Conservation (phyloP, 2,113 vertebrate genomes). For the Varanus komodoensis region DNA sequence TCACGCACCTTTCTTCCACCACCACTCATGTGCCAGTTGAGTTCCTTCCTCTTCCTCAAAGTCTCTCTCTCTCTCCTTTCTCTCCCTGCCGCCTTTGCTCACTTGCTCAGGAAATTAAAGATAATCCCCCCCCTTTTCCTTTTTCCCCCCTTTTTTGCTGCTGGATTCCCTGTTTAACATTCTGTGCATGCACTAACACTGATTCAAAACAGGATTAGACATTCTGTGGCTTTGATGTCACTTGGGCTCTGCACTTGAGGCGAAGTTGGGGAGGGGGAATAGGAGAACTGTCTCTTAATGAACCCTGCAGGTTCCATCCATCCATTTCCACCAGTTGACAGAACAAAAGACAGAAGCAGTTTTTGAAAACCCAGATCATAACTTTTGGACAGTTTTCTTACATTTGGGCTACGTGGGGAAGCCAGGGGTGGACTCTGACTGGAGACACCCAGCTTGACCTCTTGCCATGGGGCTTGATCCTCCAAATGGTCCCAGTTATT, state of each 20-base stretch:
- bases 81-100: constrained; percentile 15
- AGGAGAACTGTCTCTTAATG: constrained; percentile 35
- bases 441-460: neutral
- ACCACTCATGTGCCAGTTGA: neutral
- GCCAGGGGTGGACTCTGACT: neutral
- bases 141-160: constrained; percentile 40
- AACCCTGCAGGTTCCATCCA: constrained; percentile 27
- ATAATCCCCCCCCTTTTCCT: constrained; percentile 56
- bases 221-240: constrained; percentile 74
- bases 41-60: constrained; percentile 46
- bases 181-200: constrained; percentile 58
- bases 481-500: neutral
- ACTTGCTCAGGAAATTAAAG: constrained; percentile 71
- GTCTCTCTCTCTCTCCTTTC: constrained; percentile 45
- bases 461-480: accelerated
- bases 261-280: neutral
- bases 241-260: constrained; percentile 60
- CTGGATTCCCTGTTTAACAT: constrained; percentile 71
- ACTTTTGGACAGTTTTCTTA: neutral
- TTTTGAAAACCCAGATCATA: neutral
- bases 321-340: constrained; percentile 19
- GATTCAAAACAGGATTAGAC: constrained; percentile 71
- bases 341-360: constrained; percentile 32
- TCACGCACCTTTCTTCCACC: neutral
- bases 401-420: neutral